phyloP scores from a whole-genome alignment of 2,113 vertebrate species.

The Perognathus longimembris region DNA sequence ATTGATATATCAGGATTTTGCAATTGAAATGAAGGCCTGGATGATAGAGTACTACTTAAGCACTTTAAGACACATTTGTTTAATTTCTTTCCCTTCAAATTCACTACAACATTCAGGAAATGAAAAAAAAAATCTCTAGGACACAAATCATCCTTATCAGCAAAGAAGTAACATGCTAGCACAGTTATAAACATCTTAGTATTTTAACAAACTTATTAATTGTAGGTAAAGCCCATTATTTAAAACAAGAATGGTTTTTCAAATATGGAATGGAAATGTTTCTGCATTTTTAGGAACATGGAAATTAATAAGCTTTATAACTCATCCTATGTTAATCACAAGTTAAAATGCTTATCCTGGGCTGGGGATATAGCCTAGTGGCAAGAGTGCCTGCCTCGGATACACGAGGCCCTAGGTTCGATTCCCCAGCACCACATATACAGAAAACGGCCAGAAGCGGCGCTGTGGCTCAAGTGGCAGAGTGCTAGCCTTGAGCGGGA shows the following conservation, averaged over 20 bases:
- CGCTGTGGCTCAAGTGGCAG: too few species aligned
- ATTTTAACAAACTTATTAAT: neutral
- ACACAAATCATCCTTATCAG: neutral
- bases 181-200: neutral
- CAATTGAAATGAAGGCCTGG: neutral
- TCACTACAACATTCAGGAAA: conserved; percentile 38
- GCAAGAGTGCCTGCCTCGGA: too few species aligned
- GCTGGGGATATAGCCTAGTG: too few species aligned
- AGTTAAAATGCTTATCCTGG: neutral
- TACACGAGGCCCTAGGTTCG: too few species aligned
- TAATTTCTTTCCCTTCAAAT: conserved; percentile 13
- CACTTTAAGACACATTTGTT: neutral
- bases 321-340: neutral
- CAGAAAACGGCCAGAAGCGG: too few species aligned
- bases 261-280: neutral
- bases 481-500: too few species aligned
- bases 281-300: conserved; percentile 9
- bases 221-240: neutral
- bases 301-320: neutral
- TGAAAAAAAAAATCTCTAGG: neutral
- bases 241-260: neutral
- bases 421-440: too few species aligned
- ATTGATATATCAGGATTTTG: neutral
- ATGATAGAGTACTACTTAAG: neutral
- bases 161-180: neutral